Conservation (phyloP, 2,797 vertebrate genomes). For the Spheniscus humboldti region DNA sequence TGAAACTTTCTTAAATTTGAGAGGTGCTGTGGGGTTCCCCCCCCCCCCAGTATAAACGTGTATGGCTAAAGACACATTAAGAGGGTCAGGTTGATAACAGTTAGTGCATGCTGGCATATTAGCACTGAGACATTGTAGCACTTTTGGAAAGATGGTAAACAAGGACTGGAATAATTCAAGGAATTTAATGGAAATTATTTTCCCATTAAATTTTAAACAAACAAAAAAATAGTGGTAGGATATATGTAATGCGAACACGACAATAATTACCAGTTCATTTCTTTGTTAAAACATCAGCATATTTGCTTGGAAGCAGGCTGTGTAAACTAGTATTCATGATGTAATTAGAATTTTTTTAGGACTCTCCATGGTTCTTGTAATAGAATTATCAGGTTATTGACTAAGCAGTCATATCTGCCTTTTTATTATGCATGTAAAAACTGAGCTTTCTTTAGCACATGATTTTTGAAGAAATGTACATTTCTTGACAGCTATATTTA, state of each 20-base stretch:
- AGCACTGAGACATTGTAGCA: not conserved
- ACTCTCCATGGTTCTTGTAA: not conserved
- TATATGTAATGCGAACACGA: not conserved
- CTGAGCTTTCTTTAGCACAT: not conserved
- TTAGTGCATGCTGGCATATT: not conserved
- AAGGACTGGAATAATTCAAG: not conserved
- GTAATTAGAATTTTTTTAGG: not conserved
- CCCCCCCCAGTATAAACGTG: fast-evolving
- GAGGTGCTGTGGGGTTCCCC: not conserved
- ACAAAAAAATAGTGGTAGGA: too few species aligned
- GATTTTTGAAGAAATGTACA: not conserved
- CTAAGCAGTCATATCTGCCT: not conserved
- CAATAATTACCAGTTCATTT: not conserved
- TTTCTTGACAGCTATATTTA: slow-evolving; percentile 30
- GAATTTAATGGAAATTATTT: not conserved
- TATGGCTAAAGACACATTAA: not conserved
- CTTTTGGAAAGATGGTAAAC: not conserved
- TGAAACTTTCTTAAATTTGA: not conserved
- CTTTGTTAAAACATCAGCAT: not conserved
- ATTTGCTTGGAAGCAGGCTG: not conserved
- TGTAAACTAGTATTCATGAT: not conserved
- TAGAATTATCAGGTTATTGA: not conserved
- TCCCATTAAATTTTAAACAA: not conserved
- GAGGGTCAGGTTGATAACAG: not conserved
- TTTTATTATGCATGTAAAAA: not conserved